phyloP scores from a whole-genome alignment of 2,113 vertebrate species.

The Nyctereutes procyonoides region DNA sequence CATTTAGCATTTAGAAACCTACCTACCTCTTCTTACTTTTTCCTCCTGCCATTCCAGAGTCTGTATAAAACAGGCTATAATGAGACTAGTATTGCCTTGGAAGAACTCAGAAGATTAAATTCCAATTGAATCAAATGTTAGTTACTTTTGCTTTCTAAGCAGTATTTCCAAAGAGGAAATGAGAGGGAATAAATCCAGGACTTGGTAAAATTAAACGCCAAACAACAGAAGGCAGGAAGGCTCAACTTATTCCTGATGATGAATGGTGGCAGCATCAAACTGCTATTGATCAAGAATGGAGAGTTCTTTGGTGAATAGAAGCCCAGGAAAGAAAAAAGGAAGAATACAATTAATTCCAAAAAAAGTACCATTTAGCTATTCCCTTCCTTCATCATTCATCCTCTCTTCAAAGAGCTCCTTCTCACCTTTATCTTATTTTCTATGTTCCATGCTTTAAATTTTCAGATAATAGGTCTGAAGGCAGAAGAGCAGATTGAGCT shows the following conservation, averaged over 20 bases:
- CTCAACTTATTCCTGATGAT: background rate
- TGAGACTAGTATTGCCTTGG: background rate
- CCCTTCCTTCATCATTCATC: background rate
- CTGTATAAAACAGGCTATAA: background rate
- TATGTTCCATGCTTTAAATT: background rate
- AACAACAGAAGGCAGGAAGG: background rate
- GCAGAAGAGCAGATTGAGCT: background rate
- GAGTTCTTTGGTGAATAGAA: slow-evolving; percentile 8
- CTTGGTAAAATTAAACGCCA: background rate
- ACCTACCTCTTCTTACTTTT: background rate
- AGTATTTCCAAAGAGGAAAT: slow-evolving; percentile 41
- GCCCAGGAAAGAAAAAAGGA: background rate
- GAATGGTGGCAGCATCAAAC: background rate
- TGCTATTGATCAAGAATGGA: background rate
- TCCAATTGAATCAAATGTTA: slow-evolving; percentile 40
- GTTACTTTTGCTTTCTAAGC: slow-evolving; percentile 32
- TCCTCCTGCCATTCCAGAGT: background rate
- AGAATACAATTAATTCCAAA: slow-evolving; percentile 9
- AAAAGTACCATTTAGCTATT: background rate
- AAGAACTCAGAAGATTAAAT: slow-evolving; percentile 50
- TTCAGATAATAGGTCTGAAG: background rate
- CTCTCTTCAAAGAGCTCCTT: background rate
- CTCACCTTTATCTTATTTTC: background rate
- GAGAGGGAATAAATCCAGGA: background rate
- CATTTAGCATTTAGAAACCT: slow-evolving; percentile 42